Conservation (phyloP, 35 echinoderm and acorn worm species). For the Heliocidaris tuberculata region DNA sequence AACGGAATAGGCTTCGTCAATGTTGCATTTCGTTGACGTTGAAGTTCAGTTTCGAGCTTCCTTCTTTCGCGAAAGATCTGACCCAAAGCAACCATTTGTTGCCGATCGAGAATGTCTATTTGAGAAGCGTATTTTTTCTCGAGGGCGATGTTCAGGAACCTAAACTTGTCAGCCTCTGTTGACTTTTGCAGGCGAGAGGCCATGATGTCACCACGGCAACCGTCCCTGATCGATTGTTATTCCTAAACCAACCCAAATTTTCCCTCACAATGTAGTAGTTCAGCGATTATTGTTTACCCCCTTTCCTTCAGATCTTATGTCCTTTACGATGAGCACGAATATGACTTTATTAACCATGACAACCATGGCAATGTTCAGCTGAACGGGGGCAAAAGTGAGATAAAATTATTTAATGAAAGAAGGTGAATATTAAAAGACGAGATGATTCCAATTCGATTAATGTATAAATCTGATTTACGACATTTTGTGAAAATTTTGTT, state of each 20-base stretch:
- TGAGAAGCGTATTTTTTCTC: constrained; percentile 22
- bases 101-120: background rate
- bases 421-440: no score
- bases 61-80: background rate
- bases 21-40: background rate
- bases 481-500: no score
- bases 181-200: constrained; percentile 32
- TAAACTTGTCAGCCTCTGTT: background rate
- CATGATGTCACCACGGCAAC: constrained; percentile 23
- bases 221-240: background rate
- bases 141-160: background rate
- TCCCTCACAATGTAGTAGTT: background rate
- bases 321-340: background rate
- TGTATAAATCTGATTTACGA: no score
- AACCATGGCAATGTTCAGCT: background rate
- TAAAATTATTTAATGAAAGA: background rate
- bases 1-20: background rate
- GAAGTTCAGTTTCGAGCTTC: constrained; percentile 22
- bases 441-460: no score
- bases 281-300: background rate
- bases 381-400: background rate
- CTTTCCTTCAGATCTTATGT: background rate
- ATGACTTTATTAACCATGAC: background rate
- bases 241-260: background rate
- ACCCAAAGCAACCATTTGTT: background rate